phyloP scores from a whole-genome alignment of 2,113 vertebrate species.

The Manacus vitellinus region DNA sequence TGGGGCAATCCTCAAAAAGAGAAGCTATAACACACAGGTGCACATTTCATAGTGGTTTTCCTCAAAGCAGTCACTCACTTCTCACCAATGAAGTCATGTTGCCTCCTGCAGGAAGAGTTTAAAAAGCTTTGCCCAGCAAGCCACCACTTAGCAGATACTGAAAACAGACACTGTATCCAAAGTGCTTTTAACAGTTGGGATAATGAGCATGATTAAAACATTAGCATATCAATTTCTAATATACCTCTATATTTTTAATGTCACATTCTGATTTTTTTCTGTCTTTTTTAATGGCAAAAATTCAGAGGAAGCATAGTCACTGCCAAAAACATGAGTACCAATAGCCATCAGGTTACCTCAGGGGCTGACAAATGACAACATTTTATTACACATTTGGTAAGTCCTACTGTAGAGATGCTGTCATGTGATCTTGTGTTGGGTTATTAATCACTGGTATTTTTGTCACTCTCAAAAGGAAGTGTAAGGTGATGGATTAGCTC shows the following conservation, averaged over 20 bases:
- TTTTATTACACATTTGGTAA: not conserved
- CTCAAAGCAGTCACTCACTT: not conserved
- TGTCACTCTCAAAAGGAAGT: not conserved
- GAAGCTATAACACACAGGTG: not conserved
- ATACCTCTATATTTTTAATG: not conserved
- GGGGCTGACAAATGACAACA: not conserved
- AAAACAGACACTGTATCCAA: not conserved
- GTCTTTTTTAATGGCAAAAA: not conserved
- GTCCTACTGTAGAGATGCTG: not conserved
- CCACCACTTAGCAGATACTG: not conserved
- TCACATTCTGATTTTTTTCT: not conserved
- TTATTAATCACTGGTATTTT: not conserved
- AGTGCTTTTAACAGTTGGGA: not conserved
- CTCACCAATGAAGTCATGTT: not conserved
- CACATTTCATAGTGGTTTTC: not conserved
- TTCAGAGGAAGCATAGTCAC: not conserved
- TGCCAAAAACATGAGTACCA: conserved; percentile 5
- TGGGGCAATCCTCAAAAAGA: fast-evolving
- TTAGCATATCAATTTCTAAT: not conserved
- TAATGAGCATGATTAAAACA: not conserved
- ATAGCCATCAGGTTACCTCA: not conserved
- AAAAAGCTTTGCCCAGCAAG: not conserved
- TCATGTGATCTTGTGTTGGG: not conserved
- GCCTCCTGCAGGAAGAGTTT: not conserved
- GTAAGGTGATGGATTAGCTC: not conserved